A percentile compares a stretch with the other conserved stretches of the same genome.
phyloP scores from a whole-genome alignment of 2,888 invertebrate genomes.

The Reticulitermes lucifugus region DNA sequence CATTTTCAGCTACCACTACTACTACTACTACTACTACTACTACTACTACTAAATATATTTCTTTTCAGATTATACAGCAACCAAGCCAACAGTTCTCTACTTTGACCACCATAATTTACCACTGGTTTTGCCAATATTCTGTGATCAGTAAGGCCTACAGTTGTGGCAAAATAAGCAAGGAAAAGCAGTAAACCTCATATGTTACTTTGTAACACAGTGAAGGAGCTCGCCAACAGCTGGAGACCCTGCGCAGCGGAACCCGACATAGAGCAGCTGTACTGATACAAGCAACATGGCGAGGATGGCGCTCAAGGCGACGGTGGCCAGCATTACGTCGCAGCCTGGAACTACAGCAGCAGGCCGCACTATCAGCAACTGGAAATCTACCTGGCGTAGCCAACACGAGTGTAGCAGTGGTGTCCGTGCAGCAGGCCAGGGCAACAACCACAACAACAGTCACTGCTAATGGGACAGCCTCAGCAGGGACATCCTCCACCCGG shows the following conservation, averaged over 20 bases:
- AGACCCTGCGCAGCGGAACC: conserved; percentile 82
- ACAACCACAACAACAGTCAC: conserved; percentile 55
- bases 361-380: conserved; percentile 56
- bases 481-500: conserved; percentile 67
- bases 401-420: conserved; percentile 52
- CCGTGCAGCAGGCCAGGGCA: conserved; percentile 63
- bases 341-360: conserved; percentile 58
- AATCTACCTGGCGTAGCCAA: conserved; percentile 51
- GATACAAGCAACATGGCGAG: conserved; percentile 88
- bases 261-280: conserved; percentile 84
- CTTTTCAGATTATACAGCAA: no score
- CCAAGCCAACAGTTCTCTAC: no score
- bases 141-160: no score
- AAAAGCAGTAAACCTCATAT: no score
- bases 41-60: no score
- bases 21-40: no score
- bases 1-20: no score
- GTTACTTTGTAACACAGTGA: conserved; percentile 70
- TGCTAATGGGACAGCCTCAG: conserved; percentile 52
- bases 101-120: no score
- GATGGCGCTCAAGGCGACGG: conserved; percentile 77
- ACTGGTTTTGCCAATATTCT: no score
- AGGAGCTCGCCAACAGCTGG: conserved; percentile 90
- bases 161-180: no score
- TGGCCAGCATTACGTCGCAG: conserved; percentile 71